A percentile compares a stretch with the other conserved stretches of the same genome.
Evolutionary conservation across 2,888 invertebrate species (phyloP).

Genomic region (Oegoconia quadripuncta): DNA sequence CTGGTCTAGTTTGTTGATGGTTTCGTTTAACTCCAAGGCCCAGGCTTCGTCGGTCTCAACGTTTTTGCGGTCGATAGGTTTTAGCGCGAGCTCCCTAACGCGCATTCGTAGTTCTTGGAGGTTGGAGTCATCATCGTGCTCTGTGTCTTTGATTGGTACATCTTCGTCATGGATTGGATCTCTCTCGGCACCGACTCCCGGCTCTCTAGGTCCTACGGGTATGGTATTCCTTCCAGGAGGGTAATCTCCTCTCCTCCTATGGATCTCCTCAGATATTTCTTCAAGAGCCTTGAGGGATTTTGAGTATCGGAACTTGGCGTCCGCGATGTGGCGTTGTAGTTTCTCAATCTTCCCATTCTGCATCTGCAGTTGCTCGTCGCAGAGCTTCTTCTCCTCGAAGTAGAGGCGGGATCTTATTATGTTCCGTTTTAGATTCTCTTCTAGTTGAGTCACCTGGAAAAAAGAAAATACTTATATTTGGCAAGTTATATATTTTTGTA

Average conservation of each 20-base stretch:
- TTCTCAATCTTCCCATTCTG: constrained; percentile 91
- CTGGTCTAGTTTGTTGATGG: constrained; percentile 87
- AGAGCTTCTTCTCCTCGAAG: constrained; percentile 93
- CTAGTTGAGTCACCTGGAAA: constrained; percentile 84
- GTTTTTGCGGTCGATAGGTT: constrained; percentile 86
- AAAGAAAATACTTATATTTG: background rate
- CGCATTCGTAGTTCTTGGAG: constrained; percentile 83
- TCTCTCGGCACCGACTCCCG: constrained; percentile 87
- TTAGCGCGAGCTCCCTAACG: constrained; percentile 84
- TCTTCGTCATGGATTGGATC: constrained; percentile 67
- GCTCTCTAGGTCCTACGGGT: constrained; percentile 80
- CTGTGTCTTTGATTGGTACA: constrained; percentile 32
- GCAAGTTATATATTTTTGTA: background rate
- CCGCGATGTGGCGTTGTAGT: constrained; percentile 87
- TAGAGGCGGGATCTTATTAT: constrained; percentile 93
- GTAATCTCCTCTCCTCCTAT: constrained; percentile 82
- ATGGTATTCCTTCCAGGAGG: constrained; percentile 64
- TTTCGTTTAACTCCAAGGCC: constrained; percentile 87
- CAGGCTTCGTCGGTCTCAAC: constrained; percentile 84
- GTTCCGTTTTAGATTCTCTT: constrained; percentile 89
- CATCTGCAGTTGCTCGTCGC: constrained; percentile 90
- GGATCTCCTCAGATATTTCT: constrained; percentile 95
- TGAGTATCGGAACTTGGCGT: constrained; percentile 90
- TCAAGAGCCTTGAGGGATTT: constrained; percentile 91
- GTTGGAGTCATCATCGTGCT: constrained; percentile 75